These are phyloP conservation scores for Pseudolaguvia tuberculata DNA, from an alignment of 2,113 vertebrate species.

Conservation along the genomic window DNA sequence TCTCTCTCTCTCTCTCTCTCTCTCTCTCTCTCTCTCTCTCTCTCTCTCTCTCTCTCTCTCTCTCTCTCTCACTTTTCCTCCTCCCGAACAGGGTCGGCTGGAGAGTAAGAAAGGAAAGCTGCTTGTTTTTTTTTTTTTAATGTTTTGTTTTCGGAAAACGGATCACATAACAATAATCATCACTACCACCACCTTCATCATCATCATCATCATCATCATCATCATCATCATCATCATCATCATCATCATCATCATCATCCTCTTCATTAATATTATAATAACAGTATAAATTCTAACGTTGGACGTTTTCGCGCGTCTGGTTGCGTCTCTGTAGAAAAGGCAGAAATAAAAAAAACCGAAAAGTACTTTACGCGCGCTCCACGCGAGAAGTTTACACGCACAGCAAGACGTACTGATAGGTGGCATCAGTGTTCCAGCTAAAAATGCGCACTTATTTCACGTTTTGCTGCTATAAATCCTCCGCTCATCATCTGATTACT, in stretches of 20 bases:
- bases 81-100: conserved; percentile 36
- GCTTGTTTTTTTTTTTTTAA: not conserved
- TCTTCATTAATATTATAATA: conserved; percentile 28
- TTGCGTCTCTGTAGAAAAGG: not conserved
- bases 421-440: not conserved
- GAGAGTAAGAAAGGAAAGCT: conserved; percentile 22
- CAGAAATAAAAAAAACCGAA: not conserved
- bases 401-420: conserved; percentile 12
- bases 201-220: too few species aligned
- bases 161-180: conserved; percentile 26
- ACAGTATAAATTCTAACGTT: not conserved
- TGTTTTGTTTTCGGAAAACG: not conserved
- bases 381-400: conserved; percentile 5
- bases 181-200: too few species aligned
- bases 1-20: too few species aligned
- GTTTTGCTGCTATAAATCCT: not conserved
- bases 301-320: too few species aligned
- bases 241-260: too few species aligned
- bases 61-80: too few species aligned
- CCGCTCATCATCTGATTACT: not conserved
- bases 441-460: not conserved
- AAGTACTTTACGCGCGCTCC: not conserved
- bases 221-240: too few species aligned
- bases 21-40: too few species aligned
- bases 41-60: too few species aligned